A percentile compares a stretch with the other conserved stretches of the same genome.
Evolutionary conservation across 2,797 vertebrate genomes (phyloP).

Genomic region (Scolopax rusticola): DNA sequence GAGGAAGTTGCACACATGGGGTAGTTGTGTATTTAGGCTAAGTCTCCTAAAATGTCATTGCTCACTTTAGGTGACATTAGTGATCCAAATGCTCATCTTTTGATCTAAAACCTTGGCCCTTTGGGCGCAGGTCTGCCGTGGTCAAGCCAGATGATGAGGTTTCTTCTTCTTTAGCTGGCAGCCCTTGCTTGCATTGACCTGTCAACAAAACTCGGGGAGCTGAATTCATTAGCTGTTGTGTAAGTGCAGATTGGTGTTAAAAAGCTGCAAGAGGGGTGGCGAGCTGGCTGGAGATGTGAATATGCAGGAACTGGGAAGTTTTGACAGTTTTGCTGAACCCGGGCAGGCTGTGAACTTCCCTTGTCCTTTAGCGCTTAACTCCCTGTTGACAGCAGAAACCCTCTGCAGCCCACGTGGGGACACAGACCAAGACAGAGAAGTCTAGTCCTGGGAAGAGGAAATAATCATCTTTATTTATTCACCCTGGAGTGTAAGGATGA

Average conservation of each 20-base stretch:
- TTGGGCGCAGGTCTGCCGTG: not conserved
- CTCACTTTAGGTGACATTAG: not conserved
- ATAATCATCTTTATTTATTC: not conserved
- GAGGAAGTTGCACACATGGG: rapidly evolving
- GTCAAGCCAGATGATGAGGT: not conserved
- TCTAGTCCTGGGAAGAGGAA: not conserved
- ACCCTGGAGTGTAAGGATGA: not conserved
- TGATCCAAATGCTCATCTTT: not conserved
- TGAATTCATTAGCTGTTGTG: not conserved
- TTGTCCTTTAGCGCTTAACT: not conserved
- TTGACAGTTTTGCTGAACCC: not conserved
- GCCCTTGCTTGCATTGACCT: not conserved
- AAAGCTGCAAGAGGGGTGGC: not conserved
- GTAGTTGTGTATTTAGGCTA: not conserved
- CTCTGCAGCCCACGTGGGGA: not conserved
- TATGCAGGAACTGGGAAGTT: not conserved
- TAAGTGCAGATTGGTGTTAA: not conserved
- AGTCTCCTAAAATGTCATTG: not conserved
- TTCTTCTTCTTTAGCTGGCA: not conserved
- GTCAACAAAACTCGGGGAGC: not conserved
- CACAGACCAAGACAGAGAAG: not conserved
- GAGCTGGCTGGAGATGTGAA: not conserved
- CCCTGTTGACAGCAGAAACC: not conserved
- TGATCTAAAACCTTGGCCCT: not conserved
- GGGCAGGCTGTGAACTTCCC: not conserved